Percentiles rank a stretch among this genome's conserved stretches.
Conservation (phyloP, 2,888 invertebrate species). For the Saturnia japonica region DNA sequence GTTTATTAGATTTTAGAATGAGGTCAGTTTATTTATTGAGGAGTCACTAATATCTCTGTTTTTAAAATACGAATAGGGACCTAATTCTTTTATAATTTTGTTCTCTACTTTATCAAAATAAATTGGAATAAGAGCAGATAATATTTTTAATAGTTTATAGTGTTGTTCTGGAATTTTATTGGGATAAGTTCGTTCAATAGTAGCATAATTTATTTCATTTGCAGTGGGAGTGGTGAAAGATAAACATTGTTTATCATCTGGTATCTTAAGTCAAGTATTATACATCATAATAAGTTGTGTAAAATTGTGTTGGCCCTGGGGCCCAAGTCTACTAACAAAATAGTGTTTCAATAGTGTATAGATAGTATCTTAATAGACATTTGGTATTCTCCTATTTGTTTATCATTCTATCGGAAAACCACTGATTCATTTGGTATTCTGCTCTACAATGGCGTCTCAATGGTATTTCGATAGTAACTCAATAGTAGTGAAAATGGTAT, state of each 20-base stretch:
- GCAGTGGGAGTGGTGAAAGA: neutral
- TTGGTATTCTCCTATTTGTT: too few species aligned
- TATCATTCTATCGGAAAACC: too few species aligned
- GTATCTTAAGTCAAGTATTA: neutral
- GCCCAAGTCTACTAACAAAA: too few species aligned
- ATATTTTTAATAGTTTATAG: neutral
- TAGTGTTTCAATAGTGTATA: too few species aligned
- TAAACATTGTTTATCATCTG: neutral
- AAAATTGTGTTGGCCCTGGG: neutral
- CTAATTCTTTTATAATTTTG: neutral
- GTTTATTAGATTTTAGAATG: conserved; percentile 1
- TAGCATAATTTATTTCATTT: neutral
- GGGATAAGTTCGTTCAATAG: neutral
- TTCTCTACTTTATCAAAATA: neutral
- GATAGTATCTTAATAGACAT: too few species aligned
- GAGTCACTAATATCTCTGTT: neutral
- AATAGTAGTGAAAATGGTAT: too few species aligned
- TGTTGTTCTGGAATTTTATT: neutral
- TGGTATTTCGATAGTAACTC: too few species aligned
- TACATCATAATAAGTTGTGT: neutral
- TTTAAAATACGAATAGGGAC: neutral
- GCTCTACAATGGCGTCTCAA: too few species aligned
- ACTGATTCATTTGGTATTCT: too few species aligned
- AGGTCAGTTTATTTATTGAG: neutral
- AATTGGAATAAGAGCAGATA: neutral